Percentiles rank a stretch among this genome's conserved stretches.
These are phyloP conservation scores for Sarcophaga rosellei DNA, from an alignment of 2,888 invertebrate species.

Conservation along the genomic window DNA sequence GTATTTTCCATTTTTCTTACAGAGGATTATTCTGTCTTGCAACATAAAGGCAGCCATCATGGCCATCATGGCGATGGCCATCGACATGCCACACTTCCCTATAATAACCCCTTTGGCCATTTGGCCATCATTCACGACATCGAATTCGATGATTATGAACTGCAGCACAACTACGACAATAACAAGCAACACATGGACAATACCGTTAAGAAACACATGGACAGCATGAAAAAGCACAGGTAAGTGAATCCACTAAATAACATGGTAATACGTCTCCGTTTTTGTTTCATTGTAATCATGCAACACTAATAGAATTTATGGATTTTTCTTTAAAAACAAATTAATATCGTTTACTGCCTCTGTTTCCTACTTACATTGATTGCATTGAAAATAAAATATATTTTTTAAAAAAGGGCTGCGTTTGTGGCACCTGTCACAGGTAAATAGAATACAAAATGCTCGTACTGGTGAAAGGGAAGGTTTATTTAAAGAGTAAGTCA, in stretches of 20 bases:
- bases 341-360: too few species aligned
- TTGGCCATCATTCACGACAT: constrained; percentile 79
- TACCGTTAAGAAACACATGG: constrained; percentile 78
- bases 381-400: too few species aligned
- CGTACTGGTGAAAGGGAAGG: too few species aligned
- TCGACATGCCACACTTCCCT: constrained; percentile 74
- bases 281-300: too few species aligned
- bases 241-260: constrained; percentile 69
- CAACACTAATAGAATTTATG: too few species aligned
- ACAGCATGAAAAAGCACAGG: constrained; percentile 79
- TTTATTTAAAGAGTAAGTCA: too few species aligned
- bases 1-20: background rate
- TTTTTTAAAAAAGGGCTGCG: too few species aligned
- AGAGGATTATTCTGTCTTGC: constrained; percentile 52
- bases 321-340: too few species aligned
- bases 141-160: constrained; percentile 77
- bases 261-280: background rate
- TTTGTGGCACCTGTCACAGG: too few species aligned
- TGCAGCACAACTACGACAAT: constrained; percentile 80
- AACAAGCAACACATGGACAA: constrained; percentile 74
- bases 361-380: too few species aligned
- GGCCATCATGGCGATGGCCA: constrained; percentile 76
- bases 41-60: constrained; percentile 50
- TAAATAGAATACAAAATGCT: too few species aligned
- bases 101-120: constrained; percentile 79